Percentiles rank a stretch among this genome's conserved stretches.
phyloP scores from a whole-genome alignment of 2,113 vertebrate species.

The Cettia cetti region DNA sequence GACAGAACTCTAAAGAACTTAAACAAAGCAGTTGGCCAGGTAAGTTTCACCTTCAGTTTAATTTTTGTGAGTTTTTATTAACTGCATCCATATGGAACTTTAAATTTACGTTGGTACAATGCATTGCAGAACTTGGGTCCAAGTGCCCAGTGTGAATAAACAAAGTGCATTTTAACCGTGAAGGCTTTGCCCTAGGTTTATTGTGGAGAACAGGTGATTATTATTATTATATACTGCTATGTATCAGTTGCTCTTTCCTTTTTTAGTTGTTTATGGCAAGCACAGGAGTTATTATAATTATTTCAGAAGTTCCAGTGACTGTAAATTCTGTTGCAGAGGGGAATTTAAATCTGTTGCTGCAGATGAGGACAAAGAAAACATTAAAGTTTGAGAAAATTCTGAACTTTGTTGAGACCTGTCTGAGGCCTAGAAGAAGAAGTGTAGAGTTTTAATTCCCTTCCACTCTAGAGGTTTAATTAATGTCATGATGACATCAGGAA shows the following conservation, averaged over 20 bases:
- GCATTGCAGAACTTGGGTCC: background rate
- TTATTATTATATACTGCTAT: background rate
- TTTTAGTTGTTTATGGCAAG: background rate
- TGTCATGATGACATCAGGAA: background rate
- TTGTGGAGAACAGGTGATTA: background rate
- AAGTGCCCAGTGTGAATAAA: background rate
- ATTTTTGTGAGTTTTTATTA: background rate
- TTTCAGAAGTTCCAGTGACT: background rate
- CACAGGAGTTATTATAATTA: background rate
- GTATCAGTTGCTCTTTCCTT: background rate
- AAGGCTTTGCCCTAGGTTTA: background rate
- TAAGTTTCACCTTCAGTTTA: background rate
- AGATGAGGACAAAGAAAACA: background rate
- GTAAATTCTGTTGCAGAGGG: background rate
- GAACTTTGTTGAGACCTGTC: background rate
- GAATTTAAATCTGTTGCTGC: background rate
- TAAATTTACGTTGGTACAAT: background rate
- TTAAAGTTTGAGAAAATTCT: background rate
- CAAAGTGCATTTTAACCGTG: background rate
- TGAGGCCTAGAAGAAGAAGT: background rate
- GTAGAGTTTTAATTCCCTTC: background rate
- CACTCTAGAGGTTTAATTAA: background rate
- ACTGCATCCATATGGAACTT: background rate
- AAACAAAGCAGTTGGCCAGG: background rate
- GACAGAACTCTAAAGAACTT: background rate